Conservation (phyloP, 2,888 invertebrate genomes). For the Cabera pusaria region DNA sequence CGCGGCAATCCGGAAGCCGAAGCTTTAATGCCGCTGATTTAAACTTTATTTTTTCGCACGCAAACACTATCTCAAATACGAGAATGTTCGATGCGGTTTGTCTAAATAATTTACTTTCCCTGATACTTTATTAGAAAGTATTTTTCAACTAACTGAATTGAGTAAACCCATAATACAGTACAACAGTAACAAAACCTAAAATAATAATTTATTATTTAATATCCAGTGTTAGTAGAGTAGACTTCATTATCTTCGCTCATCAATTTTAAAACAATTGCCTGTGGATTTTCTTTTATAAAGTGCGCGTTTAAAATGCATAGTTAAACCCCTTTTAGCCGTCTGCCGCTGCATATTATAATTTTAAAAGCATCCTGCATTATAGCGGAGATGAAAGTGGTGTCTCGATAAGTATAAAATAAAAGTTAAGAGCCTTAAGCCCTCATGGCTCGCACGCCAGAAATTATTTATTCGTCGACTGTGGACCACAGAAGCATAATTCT, state of each 20-base stretch:
- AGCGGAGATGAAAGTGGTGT: constrained; percentile 66
- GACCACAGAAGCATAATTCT: constrained; percentile 43
- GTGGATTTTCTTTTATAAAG: constrained; percentile 31
- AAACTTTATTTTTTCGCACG: constrained; percentile 58
- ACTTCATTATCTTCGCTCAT: constrained; percentile 6
- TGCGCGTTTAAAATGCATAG: constrained; percentile 38
- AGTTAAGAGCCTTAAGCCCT: constrained; percentile 45
- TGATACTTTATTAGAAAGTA: too few relatives aligned
- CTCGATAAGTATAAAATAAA: constrained; percentile 70
- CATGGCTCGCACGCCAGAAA: constrained; percentile 39
- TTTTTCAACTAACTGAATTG: too few relatives aligned
- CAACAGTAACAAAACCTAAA: too few relatives aligned
- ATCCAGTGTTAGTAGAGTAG: too few relatives aligned
- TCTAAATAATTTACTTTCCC: too few relatives aligned
- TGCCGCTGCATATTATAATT: constrained; percentile 52
- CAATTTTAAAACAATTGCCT: constrained; percentile 27
- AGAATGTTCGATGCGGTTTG: constrained; percentile 1
- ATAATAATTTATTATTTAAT: too few relatives aligned
- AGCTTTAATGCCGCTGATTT: constrained; percentile 68
- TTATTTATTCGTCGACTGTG: constrained; percentile 51
- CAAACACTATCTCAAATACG: constrained; percentile 36
- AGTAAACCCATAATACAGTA: too few relatives aligned
- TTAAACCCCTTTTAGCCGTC: constrained; percentile 40
- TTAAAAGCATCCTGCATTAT: constrained; percentile 63
- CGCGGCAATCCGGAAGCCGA: constrained; percentile 55